Evolutionary conservation across 1,140 invertebrate genomes (phyloP).

Genomic region (Calephelis nemesis): DNA sequence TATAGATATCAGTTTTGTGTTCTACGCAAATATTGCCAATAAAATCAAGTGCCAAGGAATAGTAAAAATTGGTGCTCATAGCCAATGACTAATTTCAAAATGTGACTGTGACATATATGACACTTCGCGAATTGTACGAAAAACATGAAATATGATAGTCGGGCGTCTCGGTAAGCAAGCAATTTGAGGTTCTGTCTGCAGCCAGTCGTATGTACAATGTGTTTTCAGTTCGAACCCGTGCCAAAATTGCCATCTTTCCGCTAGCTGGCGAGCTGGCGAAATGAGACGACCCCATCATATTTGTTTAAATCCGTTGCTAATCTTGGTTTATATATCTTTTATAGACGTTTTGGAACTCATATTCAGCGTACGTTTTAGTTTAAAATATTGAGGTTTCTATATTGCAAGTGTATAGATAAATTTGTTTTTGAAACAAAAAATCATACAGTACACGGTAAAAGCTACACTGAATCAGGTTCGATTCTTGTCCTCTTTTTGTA

Average conservation of each 20-base stretch:
- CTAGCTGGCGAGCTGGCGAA: constrained; percentile 34
- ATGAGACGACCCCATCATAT: constrained; percentile 29
- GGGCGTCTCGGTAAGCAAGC: constrained; percentile 64
- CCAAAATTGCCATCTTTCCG: constrained; percentile 68
- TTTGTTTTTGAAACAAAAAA: too few relatives aligned
- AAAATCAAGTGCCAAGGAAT: too few relatives aligned
- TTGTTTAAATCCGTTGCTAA: constrained; percentile 28
- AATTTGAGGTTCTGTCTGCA: constrained; percentile 66
- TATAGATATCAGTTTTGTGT: too few relatives aligned
- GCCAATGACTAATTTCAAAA: constrained; percentile 23
- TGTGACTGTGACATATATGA: constrained; percentile 40
- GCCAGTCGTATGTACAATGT: constrained; percentile 45
- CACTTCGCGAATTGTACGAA: constrained; percentile 52
- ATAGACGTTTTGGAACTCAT: constrained; percentile 9
- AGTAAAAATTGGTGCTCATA: too few relatives aligned
- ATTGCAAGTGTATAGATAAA: too few relatives aligned
- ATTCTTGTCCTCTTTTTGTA: too few relatives aligned
- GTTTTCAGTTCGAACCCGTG: constrained; percentile 49
- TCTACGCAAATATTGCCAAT: too few relatives aligned
- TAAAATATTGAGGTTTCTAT: neutral
- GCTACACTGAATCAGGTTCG: too few relatives aligned
- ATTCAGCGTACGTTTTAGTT: constrained; percentile 1
- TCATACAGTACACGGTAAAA: too few relatives aligned
- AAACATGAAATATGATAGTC: constrained; percentile 61
- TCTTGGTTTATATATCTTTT: constrained; percentile 29